These are phyloP conservation scores for Agrochola macilenta DNA, from an alignment of 2,888 invertebrate genomes.

Conservation along the genomic window DNA sequence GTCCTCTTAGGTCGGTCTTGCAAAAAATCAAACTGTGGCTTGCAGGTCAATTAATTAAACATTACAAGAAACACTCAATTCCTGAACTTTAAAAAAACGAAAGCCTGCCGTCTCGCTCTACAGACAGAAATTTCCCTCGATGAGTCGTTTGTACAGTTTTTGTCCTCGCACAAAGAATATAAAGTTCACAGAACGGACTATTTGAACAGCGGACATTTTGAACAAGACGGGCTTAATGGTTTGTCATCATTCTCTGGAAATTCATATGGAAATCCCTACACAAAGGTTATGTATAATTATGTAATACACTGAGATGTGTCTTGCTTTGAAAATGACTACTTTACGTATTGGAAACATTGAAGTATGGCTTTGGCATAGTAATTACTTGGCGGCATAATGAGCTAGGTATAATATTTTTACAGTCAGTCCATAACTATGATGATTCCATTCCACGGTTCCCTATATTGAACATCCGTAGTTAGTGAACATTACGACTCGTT, in stretches of 20 bases:
- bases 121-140: conserved; percentile 14
- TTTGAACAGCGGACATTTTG: conserved; percentile 24
- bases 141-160: conserved; percentile 16
- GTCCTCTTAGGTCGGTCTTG: neutral
- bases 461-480: neutral
- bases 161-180: conserved; percentile 42
- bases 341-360: conserved; percentile 19
- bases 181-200: conserved; percentile 41
- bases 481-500: neutral
- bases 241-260: conserved; percentile 46
- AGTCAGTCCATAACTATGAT: neutral
- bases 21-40: neutral
- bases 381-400: conserved; percentile 16
- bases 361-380: conserved; percentile 41
- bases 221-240: conserved; percentile 44
- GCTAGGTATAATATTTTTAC: conserved; percentile 5
- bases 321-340: conserved; percentile 28
- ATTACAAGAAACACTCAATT: neutral
- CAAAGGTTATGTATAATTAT: conserved; percentile 52
- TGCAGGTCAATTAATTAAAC: no score
- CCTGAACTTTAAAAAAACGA: neutral
- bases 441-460: neutral
- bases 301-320: conserved; percentile 23
- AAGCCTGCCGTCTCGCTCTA: neutral
- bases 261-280: conserved; percentile 61